These are phyloP conservation scores for Lepidostoma basale DNA, from an alignment of 1,140 invertebrate genomes.

Conservation along the genomic window DNA sequence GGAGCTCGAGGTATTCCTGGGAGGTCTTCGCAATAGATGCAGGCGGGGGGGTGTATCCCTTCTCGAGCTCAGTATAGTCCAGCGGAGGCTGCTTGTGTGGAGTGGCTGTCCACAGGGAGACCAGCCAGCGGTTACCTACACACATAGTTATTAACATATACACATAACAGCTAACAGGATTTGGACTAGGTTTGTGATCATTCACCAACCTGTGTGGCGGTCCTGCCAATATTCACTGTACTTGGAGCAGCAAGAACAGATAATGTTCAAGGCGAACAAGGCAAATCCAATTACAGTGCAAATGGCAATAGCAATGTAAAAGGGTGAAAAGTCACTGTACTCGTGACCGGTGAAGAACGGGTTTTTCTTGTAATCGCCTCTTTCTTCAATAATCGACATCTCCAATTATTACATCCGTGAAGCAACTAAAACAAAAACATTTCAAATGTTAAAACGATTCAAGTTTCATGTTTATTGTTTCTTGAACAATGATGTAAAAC, in stretches of 20 bases:
- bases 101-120: conserved; percentile 80
- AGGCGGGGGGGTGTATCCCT: conserved; percentile 53
- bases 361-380: conserved; percentile 69
- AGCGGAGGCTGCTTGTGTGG: conserved; percentile 83
- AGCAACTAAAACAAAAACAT: not conserved
- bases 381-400: conserved; percentile 70
- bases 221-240: conserved; percentile 82
- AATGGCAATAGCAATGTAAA: conserved; percentile 79
- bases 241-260: conserved; percentile 75
- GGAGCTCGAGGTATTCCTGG: conserved; percentile 75
- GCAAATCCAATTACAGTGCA: conserved; percentile 72
- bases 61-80: conserved; percentile 76
- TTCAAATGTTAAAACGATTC: not conserved
- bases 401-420: conserved; percentile 5
- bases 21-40: conserved; percentile 48
- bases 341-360: conserved; percentile 67
- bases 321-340: conserved; percentile 71
- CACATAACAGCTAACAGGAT: conserved; percentile 19
- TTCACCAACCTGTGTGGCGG: conserved; percentile 71
- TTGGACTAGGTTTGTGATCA: too few species aligned
- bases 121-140: conserved; percentile 80
- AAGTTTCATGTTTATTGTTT: not conserved
- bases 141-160: not conserved
- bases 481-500: not conserved
- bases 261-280: conserved; percentile 76